Conservation (phyloP, 1,140 invertebrate species). For the Lasioglossum albipes region DNA sequence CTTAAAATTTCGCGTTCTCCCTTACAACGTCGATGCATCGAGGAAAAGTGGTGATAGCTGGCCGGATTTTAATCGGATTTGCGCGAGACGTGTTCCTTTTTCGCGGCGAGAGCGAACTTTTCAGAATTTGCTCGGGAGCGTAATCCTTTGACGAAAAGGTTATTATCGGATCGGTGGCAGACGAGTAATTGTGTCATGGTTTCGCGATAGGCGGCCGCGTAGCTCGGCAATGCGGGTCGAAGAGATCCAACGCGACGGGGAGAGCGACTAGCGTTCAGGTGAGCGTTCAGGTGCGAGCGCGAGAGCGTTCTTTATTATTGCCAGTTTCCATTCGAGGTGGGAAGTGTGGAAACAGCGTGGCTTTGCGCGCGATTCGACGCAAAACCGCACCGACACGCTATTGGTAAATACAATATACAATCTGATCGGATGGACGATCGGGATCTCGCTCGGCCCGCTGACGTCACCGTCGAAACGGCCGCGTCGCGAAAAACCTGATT, state of each 20-base stretch:
- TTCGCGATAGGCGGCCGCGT: conserved; percentile 3
- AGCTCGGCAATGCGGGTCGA: conserved; percentile 15
- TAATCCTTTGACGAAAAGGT: too few species aligned
- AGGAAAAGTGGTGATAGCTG: too few species aligned
- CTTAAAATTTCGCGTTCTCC: too few species aligned
- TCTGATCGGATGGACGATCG: neutral
- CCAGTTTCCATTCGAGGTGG: neutral
- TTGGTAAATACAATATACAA: neutral
- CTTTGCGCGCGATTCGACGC: neutral
- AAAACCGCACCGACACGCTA: neutral
- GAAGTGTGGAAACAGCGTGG: neutral
- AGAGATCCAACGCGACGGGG: neutral
- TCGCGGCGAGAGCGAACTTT: too few species aligned
- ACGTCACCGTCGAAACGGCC: neutral
- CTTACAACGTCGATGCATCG: too few species aligned
- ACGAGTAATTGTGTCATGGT: conserved; percentile 39
- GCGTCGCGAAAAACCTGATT: neutral
- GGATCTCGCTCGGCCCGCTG: neutral
- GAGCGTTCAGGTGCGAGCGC: neutral
- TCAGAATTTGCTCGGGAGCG: too few species aligned
- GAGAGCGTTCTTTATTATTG: neutral
- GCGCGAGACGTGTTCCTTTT: too few species aligned
- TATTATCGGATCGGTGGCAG: too few species aligned
- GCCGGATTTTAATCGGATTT: too few species aligned
- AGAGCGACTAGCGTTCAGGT: too few species aligned